Conservation (phyloP, 2,797 vertebrate genomes). For the Lacerta agilis region DNA sequence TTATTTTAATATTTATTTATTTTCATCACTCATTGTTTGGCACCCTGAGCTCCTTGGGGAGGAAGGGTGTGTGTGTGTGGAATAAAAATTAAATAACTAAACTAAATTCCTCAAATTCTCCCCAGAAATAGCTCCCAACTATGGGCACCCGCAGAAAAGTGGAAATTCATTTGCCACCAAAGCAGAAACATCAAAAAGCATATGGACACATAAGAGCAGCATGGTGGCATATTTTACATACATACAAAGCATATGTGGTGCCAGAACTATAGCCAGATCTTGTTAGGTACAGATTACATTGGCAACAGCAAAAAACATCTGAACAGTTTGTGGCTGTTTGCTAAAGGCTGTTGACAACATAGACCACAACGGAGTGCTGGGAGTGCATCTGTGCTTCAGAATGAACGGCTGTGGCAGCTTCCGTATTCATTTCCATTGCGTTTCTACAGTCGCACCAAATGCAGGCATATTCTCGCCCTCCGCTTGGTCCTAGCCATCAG, state of each 20-base stretch:
- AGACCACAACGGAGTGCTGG: background rate
- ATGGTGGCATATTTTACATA: background rate
- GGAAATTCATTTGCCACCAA: background rate
- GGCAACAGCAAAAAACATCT: constrained; percentile 3
- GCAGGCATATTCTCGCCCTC: background rate
- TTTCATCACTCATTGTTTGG: background rate
- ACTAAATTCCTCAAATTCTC: background rate
- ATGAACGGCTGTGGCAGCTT: background rate
- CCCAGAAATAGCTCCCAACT: background rate
- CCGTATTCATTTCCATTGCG: background rate
- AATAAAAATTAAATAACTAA: background rate
- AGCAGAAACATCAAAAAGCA: background rate
- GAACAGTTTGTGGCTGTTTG: background rate
- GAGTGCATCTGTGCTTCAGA: background rate
- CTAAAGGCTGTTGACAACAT: background rate
- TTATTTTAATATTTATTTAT: background rate
- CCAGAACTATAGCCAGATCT: background rate
- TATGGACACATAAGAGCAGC: background rate
- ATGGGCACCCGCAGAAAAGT: background rate
- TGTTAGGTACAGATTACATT: constrained; percentile 12
- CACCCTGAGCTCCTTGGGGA: too few species aligned
- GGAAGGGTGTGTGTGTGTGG: too few species aligned
- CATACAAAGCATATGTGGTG: background rate
- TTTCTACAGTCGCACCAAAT: background rate
- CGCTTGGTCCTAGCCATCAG: background rate